Conservation (phyloP, 1,140 invertebrate species). For the Drosophila equinoxialis region DNA sequence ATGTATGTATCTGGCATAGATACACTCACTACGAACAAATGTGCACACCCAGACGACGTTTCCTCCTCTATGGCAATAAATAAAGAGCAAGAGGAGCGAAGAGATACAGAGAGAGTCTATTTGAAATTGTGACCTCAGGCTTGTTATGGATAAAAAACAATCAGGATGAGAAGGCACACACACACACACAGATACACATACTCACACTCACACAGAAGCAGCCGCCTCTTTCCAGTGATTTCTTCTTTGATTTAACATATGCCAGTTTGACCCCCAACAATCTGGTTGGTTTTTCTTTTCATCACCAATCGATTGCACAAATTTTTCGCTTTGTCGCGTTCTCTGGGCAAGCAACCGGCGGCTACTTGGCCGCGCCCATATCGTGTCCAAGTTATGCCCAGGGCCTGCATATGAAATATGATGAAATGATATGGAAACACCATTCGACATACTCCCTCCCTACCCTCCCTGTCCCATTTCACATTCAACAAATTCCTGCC, state of each 20-base stretch:
- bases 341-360: conserved; percentile 68
- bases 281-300: conserved; percentile 11
- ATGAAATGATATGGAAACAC: conserved; percentile 31
- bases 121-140: conserved; percentile 66
- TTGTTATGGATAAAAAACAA: conserved; percentile 79
- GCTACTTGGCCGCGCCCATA: conserved; percentile 69
- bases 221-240: conserved; percentile 25
- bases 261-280: conserved; percentile 38
- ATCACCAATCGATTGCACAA: conserved; percentile 74
- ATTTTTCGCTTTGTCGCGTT: conserved; percentile 80
- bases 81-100: background rate
- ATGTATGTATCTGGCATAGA: conserved; percentile 39
- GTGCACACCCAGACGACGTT: background rate
- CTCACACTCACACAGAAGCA: conserved; percentile 19
- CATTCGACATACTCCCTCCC: no score
- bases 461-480: background rate
- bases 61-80: background rate
- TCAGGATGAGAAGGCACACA: conserved; percentile 37
- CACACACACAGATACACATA: conserved; percentile 5
- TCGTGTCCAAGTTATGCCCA: conserved; percentile 67
- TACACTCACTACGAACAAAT: conserved; percentile 34
- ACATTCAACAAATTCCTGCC: conserved; percentile 5
- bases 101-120: conserved; percentile 51
- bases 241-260: conserved; percentile 57
- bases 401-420: conserved; percentile 64